These are phyloP conservation scores for Erithacus rubecula DNA, from an alignment of 2,797 vertebrate genomes.

Conservation along the genomic window DNA sequence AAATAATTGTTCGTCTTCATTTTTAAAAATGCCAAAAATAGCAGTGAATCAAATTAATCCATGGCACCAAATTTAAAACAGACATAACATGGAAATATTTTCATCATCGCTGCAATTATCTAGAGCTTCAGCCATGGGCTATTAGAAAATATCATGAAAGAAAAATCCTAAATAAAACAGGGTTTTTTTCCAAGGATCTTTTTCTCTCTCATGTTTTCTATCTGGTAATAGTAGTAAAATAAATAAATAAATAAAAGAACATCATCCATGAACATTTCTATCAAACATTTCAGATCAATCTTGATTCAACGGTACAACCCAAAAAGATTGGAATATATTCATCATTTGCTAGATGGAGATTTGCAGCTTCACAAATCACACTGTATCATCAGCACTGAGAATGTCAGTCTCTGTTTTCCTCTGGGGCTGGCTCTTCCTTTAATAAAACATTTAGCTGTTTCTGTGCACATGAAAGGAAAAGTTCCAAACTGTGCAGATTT, in stretches of 20 bases:
- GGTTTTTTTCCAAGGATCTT: not conserved
- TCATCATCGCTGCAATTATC: not conserved
- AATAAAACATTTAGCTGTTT: conserved; percentile 76
- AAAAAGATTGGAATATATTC: conserved; percentile 5
- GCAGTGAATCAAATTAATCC: not conserved
- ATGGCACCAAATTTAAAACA: not conserved
- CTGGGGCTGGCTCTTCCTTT: conserved; percentile 65
- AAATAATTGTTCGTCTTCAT: not conserved
- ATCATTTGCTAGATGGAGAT: not conserved
- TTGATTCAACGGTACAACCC: not conserved
- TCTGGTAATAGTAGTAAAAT: not conserved
- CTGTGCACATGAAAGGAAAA: conserved; percentile 83
- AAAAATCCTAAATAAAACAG: not conserved
- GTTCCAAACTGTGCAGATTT: conserved; percentile 79
- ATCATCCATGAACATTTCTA: not conserved
- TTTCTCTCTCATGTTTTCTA: not conserved
- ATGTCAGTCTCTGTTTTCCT: conserved; percentile 12
- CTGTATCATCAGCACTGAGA: not conserved
- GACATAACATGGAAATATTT: not conserved
- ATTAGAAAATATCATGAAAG: not conserved
- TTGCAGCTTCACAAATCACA: conserved; percentile 4
- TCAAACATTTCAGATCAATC: conserved; percentile 6
- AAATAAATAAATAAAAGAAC: conserved; percentile 4
- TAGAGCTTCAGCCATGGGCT: not conserved
- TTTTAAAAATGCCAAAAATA: not conserved